Evolutionary conservation across 2,113 vertebrate genomes (phyloP), one percentile per base, ranked within the genome.

Genomic region (Xerus inauris): DNA sequence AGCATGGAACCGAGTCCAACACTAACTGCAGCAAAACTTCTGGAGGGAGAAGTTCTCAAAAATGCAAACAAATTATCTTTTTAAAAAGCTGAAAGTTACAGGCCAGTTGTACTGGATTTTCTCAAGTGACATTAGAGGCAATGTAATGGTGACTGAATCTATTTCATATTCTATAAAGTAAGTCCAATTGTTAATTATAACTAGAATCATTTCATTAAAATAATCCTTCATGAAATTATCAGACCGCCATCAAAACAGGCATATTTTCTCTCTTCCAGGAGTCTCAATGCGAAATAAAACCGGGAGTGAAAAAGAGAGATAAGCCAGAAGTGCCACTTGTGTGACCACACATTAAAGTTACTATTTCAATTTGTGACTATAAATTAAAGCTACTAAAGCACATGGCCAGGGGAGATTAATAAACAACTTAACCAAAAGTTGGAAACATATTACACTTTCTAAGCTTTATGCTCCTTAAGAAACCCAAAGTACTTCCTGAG

Each of bases 341-440:
- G 86, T 64, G 54, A 72, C 72, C 85, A 94, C 90, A 76, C 94
- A 93, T 54, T 75, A 67, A n/a, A 65, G 86, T 80, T 85, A 92
- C 62, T 65, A 67, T 80, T 80, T 82, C 30, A 73, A 77, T 79
- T 11, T 76, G 80, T 16, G 22, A 83, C 42, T 14, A 62, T 49
- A 40, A 92, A 92, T 81, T 85, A 49, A 88, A 64, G 71, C 40
- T 72, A 73, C 90, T 57, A 64, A 0, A 49, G 65, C 86, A 94
- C 30, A 22, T 8, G 35, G 13, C 24, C 96, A 38, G 20, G 32
- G 35, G 79, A 79, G 90, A 94, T 77, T 45, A 73, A 96, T 49
- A 87, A 84, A 88, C 71, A 88, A 87, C n/a, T 69, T 77, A 67
- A 81, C 75, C 69, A 77, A 80, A 17, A 73, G 40, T 32, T 54